Conservation (phyloP, 2,797 vertebrate genomes). For the Lithobates sylvaticus region DNA sequence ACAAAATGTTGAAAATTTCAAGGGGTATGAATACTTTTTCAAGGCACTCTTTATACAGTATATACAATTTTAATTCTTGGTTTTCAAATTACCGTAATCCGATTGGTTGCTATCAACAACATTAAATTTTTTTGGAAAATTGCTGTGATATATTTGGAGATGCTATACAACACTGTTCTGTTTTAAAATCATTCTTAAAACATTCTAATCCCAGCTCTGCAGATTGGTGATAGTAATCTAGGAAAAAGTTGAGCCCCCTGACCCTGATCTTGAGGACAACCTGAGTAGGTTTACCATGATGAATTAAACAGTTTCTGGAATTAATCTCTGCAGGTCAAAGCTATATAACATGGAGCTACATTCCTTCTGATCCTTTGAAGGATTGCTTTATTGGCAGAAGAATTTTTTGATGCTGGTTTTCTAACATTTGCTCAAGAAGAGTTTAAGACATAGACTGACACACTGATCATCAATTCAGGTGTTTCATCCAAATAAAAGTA, state of each 20-base stretch:
- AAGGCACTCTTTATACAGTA: too few relatives aligned
- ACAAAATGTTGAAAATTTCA: too few relatives aligned
- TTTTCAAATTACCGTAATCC: too few relatives aligned
- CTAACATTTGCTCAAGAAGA: neutral
- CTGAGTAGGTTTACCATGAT: slow-evolving; percentile 19
- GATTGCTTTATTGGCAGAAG: slow-evolving; percentile 13
- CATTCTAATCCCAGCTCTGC: neutral
- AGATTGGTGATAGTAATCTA: neutral
- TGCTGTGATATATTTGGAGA: too few relatives aligned
- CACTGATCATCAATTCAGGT: too few relatives aligned
- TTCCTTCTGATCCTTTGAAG: slow-evolving; percentile 13
- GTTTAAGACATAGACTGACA: neutral
- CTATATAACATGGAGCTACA: neutral
- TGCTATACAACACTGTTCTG: too few relatives aligned
- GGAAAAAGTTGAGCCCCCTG: neutral
- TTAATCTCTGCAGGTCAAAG: slow-evolving; percentile 33
- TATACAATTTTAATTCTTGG: too few relatives aligned
- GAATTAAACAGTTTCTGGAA: slow-evolving; percentile 37
- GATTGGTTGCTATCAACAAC: too few relatives aligned
- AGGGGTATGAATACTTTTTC: too few relatives aligned
- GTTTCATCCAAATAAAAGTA: too few relatives aligned
- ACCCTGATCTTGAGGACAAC: slow-evolving; percentile 27
- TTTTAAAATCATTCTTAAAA: neutral
- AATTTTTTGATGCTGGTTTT: neutral
- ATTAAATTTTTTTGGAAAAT: too few relatives aligned